phyloP scores from a whole-genome alignment of 2,797 vertebrate genomes.

The Xenops minutus region DNA sequence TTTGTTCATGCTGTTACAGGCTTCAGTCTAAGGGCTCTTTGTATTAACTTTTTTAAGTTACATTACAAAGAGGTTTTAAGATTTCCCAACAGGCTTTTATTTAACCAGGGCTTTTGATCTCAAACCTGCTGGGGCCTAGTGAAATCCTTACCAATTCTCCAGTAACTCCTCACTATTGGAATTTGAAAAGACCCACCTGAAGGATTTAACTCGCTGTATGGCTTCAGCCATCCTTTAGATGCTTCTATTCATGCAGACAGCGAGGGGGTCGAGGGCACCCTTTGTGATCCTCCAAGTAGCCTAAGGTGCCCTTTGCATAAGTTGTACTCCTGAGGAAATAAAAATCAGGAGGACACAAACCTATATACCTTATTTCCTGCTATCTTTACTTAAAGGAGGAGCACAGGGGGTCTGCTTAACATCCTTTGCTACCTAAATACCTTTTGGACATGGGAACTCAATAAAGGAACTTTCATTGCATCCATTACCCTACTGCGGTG shows the following conservation, averaged over 20 bases:
- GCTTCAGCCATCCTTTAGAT: constrained; percentile 76
- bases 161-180: constrained; percentile 81
- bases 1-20: constrained; percentile 81
- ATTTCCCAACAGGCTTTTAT: constrained; percentile 89
- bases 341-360: constrained; percentile 83
- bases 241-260: constrained; percentile 75
- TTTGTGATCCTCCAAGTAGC: constrained; percentile 80
- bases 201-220: constrained; percentile 79
- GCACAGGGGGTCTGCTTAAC: constrained; percentile 81
- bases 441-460: constrained; percentile 87
- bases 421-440: constrained; percentile 88
- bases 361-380: constrained; percentile 87
- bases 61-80: constrained; percentile 92
- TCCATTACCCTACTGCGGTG: constrained; percentile 91
- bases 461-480: constrained; percentile 88
- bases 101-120: constrained; percentile 91
- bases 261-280: constrained; percentile 69
- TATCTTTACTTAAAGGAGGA: constrained; percentile 80
- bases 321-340: constrained; percentile 80
- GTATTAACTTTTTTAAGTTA: constrained; percentile 92
- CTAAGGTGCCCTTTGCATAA: constrained; percentile 82
- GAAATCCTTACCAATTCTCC: constrained; percentile 84
- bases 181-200: constrained; percentile 87
- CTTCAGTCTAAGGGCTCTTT: constrained; percentile 87
- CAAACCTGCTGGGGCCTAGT: constrained; percentile 82